Evolutionary conservation across 2,888 invertebrate genomes (phyloP), one percentile per base, ranked within the genome.

Genomic region (Temnothorax ravouxi): DNA sequence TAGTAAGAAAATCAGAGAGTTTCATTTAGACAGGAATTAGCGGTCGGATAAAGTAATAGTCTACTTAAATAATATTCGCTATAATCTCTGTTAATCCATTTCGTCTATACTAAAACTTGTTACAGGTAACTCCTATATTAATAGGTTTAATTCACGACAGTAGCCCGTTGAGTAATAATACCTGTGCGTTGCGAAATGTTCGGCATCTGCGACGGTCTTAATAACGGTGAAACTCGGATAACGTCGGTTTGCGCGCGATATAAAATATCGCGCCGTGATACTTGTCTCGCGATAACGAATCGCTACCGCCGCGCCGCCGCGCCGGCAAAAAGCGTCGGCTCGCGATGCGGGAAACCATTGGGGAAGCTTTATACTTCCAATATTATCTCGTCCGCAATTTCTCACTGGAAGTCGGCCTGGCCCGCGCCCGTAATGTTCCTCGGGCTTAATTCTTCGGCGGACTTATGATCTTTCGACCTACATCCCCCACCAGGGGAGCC

Each of bases 361-460:
- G 67, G 75, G 59, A 59, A 83, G 83, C 86, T 87, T 89, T 86
- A 89, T 85, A 84, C 88, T 89, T 89, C 88, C 89, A 88, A 90
- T 90, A 89, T 86, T 88, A 88, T 90, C 90, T 84, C 50, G 74
- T 34, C 47, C 83, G 86, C 86, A 86, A 90, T 88, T 90, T 86
- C 84, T 88, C 82, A 66, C 66, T 52, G 84, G 34, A 71, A 77
- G 66, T 67, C 61, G 54, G 62, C 54, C 64, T 25, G 66, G 54
- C 54, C 69, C 85, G 62, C 50, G 62, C 11, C 69, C 75, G 79
- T 86, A 88, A 88, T 81, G 83, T 85, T 82, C 85, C 72, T 25
- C 79, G 52, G 21, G 77, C 67, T 87, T 88, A 88, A 89, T 89
- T 83, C 85, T 76, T 87, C 69, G 56, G 66, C 80, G 81, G 81